These are phyloP conservation scores for Hestina assimilis DNA, from an alignment of 1,140 invertebrate genomes.

Conservation along the genomic window DNA sequence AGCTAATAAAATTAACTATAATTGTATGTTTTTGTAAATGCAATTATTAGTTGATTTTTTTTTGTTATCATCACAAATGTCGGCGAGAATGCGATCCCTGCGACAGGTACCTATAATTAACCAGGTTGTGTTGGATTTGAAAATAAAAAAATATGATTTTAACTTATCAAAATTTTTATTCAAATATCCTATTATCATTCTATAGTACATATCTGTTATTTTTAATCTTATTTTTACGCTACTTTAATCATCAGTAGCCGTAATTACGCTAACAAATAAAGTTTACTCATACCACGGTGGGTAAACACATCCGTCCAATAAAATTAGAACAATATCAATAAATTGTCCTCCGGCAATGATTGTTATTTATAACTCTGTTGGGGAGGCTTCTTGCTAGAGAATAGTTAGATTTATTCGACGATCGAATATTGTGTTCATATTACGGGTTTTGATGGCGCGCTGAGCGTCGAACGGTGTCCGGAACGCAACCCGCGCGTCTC, in stretches of 20 bases:
- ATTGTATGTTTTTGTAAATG: too few species aligned
- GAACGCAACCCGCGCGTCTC: constrained; percentile 93
- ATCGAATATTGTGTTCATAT: constrained; percentile 62
- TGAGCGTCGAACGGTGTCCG: constrained; percentile 85
- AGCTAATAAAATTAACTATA: too few species aligned
- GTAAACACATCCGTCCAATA: constrained; percentile 8
- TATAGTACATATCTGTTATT: background rate
- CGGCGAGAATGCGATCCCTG: background rate
- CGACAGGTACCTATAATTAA: background rate
- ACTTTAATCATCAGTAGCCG: background rate
- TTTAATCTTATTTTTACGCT: background rate
- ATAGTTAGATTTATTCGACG: constrained; percentile 57
- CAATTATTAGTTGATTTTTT: too few species aligned
- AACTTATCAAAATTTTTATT: constrained; percentile 30
- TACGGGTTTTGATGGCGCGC: constrained; percentile 81
- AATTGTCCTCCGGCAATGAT: too few species aligned
- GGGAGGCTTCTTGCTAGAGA: constrained; percentile 42
- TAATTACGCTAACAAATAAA: background rate
- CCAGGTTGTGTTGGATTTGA: constrained; percentile 25
- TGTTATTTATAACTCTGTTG: too few species aligned
- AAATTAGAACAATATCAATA: too few species aligned
- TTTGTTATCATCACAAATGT: background rate
- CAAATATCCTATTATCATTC: constrained; percentile 9
- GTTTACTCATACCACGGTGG: background rate
- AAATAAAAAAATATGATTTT: constrained; percentile 30